Base-by-base conservation (phyloP, 2,888 invertebrate genomes). In the Oscheius sp. region DNA sequence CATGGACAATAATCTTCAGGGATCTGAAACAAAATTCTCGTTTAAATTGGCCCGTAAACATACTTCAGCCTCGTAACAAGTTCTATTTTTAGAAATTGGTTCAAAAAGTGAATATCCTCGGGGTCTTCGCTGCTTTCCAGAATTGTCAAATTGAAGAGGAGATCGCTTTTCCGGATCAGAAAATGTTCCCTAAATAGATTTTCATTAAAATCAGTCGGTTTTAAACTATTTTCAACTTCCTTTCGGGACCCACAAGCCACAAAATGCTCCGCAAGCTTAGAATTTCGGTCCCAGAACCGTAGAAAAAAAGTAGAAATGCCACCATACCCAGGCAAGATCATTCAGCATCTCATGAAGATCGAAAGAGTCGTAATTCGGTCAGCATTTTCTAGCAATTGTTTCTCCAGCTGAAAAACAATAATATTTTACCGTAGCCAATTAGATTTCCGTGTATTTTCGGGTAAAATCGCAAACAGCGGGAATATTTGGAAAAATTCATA, bases 321-420 rank as follows among this genome's bases (percentile, higher is more conserved):
- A 9, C 35, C 9, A 3, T 35, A 35, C 35, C 35, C 49, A 66
- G 2, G 76, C 79, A 45, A 82, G 71, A 52, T 83, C 77, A 13
- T 73, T 59, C 23, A 86, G 69, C 13, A 89, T 89, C 70, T 87
- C 86, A 73, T 89, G 85, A 1, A 90, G 77, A 74, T 90, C 90
- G 81, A 89, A 90, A 3, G 89, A 0, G 90, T 89, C 1, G 90
- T 89, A 52, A 90, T 84, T 64, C 87, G 78, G 35, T 86, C 72
- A 0, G 84, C 79, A 76, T 90, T 90, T 0, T 64, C 72, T 18
- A 74, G 64, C 41, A 90, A 76, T 72, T 86, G 88, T 29, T 75
- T 18, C 6, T 70, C 41, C n/a, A 88, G 52, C 29, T 85, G 55
- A 68, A 76, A 71, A 16, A n/a, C 41, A n/a, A n/a, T n/a, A n/a